These are phyloP conservation scores for Papilio dardanus DNA, from an alignment of 1,140 invertebrate species.

Conservation along the genomic window DNA sequence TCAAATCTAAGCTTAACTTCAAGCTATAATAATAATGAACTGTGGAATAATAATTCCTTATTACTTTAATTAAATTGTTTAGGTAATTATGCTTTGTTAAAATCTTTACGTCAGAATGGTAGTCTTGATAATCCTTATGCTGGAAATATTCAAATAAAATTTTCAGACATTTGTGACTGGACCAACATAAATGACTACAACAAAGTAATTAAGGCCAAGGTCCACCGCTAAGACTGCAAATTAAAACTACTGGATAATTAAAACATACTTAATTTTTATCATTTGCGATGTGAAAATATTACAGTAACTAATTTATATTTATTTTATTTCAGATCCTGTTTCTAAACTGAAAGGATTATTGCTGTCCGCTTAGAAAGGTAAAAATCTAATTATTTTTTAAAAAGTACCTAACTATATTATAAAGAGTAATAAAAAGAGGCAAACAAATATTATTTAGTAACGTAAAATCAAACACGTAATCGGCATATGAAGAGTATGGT, in stretches of 20 bases:
- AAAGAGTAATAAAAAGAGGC: background rate
- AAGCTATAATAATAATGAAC: background rate
- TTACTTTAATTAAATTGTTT: background rate
- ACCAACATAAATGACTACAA: background rate
- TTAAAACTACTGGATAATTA: constrained; percentile 12
- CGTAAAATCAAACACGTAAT: constrained; percentile 35
- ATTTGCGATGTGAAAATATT: background rate
- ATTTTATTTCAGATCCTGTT: constrained; percentile 29
- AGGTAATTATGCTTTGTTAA: too few species aligned
- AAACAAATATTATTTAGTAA: background rate
- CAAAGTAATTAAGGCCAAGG: constrained; percentile 21
- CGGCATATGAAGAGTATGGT: constrained; percentile 36
- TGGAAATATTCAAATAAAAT: background rate
- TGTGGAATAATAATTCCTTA: background rate
- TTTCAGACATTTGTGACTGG: background rate
- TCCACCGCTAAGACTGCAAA: background rate
- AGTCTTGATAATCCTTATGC: background rate
- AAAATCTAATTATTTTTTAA: background rate
- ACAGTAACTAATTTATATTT: background rate
- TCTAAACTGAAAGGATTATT: constrained; percentile 22
- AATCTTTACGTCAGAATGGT: background rate
- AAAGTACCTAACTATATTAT: background rate
- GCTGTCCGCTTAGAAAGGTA: constrained; percentile 22
- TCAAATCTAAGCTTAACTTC: background rate
- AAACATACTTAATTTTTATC: constrained; percentile 9